Base-by-base conservation (phyloP, 2,888 invertebrate species). In the Muschampia plurimacula region DNA sequence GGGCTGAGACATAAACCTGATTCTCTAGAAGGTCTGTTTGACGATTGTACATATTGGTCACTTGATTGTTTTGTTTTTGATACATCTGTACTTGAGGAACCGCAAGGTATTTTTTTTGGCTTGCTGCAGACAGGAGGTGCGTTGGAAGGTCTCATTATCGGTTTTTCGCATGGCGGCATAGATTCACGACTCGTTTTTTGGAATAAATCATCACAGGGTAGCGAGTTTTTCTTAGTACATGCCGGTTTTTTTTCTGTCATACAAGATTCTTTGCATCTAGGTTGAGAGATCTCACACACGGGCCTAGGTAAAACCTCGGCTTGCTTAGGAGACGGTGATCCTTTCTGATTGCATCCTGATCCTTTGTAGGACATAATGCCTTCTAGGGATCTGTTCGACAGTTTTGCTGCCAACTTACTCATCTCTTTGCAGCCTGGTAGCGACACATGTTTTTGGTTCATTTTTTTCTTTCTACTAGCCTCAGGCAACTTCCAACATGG, bases 311-410 rank as follows among this genome's bases (percentile, higher is more conserved):
- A 76, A 0, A 86, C 59, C 57, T 49, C 70, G 5, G 82, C 77
- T 28, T 81, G 84, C 67, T 85, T 86, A 1, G 79, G 36, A 67
- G 78, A 80, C 4, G 4, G 15, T 0, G 41, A n/a, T 13, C 66
- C 74, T 68, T 67, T 72, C 22, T 67, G 44, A 5, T 82, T 82
- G 67, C 84, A 85, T 10, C 75, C 76, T 22, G 75, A 13, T 7
- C 82, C 80, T 78, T 84, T 84, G 57, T 82, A 80, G 4, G 79
- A 64, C 10, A 88, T 69, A 57, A 89, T 87, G 5, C 87, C 85
- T 22, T 82, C 84, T 2, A 79, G 77, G 8, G 15, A 9, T 36
- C 46, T 66, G 10, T 70, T 59, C 0, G 72, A 63, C 32, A 81
- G 62, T 63, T 80, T 79, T 44, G 74, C 77, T 2, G 68, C 72